A percentile compares a stretch with the other conserved stretches of the same genome.
phyloP scores from a whole-genome alignment of 1,140 invertebrate genomes.

The Drosophila pandora region DNA sequence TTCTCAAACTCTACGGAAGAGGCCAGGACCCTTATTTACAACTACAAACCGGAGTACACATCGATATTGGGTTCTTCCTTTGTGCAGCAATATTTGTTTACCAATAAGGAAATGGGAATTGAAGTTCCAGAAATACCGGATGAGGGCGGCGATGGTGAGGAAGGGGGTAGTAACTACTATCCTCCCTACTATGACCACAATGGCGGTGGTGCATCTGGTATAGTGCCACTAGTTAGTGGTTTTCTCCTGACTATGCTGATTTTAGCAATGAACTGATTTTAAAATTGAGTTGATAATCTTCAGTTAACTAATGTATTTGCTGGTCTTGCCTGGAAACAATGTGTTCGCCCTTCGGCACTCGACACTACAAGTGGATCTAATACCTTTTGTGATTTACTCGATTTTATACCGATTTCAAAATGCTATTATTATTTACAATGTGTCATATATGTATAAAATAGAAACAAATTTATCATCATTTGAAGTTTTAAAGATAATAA shows the following conservation, averaged over 20 bases:
- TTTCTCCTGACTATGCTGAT: not conserved
- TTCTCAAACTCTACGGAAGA: slow-evolving; percentile 85
- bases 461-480: not conserved
- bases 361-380: not conserved
- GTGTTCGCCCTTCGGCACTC: not conserved
- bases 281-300: not conserved
- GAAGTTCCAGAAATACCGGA: slow-evolving; percentile 18
- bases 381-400: not conserved
- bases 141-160: slow-evolving; percentile 15
- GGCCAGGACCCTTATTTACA: slow-evolving; percentile 87
- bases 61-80: slow-evolving; percentile 84
- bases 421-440: not conserved
- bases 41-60: slow-evolving; percentile 86
- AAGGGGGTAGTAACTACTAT: not conserved
- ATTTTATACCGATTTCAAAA: not conserved
- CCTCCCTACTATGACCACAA: not conserved
- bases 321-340: not conserved
- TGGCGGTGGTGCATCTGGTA: not conserved
- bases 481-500: not conserved
- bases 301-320: not conserved
- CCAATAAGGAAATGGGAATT: slow-evolving; percentile 40
- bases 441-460: not conserved
- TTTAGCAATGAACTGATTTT: not conserved
- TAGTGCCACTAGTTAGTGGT: not conserved
- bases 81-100: slow-evolving; percentile 86